phyloP scores from a whole-genome alignment of 2,888 invertebrate species.

The Dugesia japonica region DNA sequence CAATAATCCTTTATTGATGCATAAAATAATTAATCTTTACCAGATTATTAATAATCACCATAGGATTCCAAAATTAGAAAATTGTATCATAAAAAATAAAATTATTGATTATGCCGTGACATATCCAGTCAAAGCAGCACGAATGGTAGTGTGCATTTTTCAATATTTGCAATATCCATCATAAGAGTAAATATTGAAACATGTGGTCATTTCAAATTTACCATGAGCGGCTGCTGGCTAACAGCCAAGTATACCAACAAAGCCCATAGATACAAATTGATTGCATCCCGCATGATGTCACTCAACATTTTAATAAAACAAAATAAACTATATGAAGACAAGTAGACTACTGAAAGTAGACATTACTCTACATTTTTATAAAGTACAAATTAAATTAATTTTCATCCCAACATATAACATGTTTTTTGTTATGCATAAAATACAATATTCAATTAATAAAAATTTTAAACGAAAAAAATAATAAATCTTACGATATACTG shows the following conservation, averaged over 20 bases:
- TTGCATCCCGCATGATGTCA: not conserved
- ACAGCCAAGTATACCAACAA: not conserved
- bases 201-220: not conserved
- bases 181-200: constrained; percentile 12
- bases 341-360: not conserved
- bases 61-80: not conserved
- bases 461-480: not conserved
- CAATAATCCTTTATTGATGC: not conserved
- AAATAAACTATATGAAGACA: not conserved
- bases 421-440: not conserved
- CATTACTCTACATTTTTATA: no score
- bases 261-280: not conserved
- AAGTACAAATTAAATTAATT: no score
- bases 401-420: no score
- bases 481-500: constrained; percentile 10
- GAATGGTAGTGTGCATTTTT: not conserved
- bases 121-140: not conserved
- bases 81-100: not conserved
- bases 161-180: constrained; percentile 13
- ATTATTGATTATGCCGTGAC: not conserved
- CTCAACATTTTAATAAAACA: not conserved
- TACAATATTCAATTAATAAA: not conserved
- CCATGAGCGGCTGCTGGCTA: not conserved
- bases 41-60: constrained; percentile 12
- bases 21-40: not conserved